Evolutionary conservation across 2,888 invertebrate genomes (phyloP), one percentile per base, ranked within the genome.

Genomic region (Sepioteuthis lessoniana): DNA sequence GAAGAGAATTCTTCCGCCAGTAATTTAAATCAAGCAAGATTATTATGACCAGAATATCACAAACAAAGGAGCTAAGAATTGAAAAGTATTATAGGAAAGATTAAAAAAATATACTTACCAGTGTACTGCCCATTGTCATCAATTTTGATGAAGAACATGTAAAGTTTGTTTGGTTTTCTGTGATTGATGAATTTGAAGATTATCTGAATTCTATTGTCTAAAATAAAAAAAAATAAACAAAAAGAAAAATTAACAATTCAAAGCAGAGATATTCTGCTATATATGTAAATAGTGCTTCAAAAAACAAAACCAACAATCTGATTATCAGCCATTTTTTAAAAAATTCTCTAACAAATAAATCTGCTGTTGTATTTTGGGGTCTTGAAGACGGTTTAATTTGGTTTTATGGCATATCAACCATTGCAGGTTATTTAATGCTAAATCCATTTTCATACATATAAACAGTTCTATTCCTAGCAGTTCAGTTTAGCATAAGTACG

Each of bases 121-220:
- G 16, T 31, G 46, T 91, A 91, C 31, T 42, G 19, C 5, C 91
- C 28, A 47, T 91, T 46, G 16, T 91, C 91, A 16, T 42, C 42
- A 31, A 91, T 35, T 42, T 91, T 91, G 42, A 91, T 91, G 13
- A 47, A 91, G 46, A 91, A 91, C 42, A 91, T 46, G 7, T 91
- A 91, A 13, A 46, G 46, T 46, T 91, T 91, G 46, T 91, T 46
- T 28, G 91, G 91, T 91, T 91, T 91, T 4, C 91, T 19, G 31
- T 91, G 91, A 42, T 91, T 91, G 31, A 91, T 91, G n/a, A 5
- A 91, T 31, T 46, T 91, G 31, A 91, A 91, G n/a, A 91, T 42
- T 1, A 91, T 91, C 91, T 91, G 91, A 46, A 91, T 46, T 91
- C n/a, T 10, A 31, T 91, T 47, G 47, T 42, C 91, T 91, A 46